Evolutionary conservation across 2,797 vertebrate genomes (phyloP).

Genomic region (Ficedula albicollis): DNA sequence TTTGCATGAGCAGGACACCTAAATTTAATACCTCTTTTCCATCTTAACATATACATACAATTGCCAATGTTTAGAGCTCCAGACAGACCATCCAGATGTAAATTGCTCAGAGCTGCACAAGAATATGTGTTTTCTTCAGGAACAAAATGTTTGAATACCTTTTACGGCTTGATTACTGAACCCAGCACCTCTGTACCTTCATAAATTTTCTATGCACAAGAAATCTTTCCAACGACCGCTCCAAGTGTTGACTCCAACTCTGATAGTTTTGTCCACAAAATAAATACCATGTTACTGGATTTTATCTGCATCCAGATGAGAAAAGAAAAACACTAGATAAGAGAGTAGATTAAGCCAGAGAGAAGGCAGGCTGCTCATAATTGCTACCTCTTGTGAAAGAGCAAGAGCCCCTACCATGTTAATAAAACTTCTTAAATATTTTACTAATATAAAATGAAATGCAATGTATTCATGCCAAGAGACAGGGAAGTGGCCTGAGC

Average conservation of each 20-base stretch:
- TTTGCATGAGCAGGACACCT: background rate
- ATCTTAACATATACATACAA: background rate
- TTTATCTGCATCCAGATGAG: constrained; percentile 16
- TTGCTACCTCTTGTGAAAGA: constrained; percentile 34
- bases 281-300: constrained; percentile 16
- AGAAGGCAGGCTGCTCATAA: background rate
- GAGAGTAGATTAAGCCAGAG: constrained; percentile 33
- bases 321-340: constrained; percentile 44
- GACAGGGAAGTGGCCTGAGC: background rate
- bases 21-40: background rate
- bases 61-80: background rate
- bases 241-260: background rate
- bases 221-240: background rate
- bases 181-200: background rate
- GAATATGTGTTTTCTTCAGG: background rate
- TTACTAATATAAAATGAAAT: constrained; percentile 45
- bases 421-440: constrained; percentile 51
- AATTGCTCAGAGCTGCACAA: background rate
- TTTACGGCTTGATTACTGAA: constrained; percentile 34
- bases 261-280: constrained; percentile 4
- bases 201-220: constrained; percentile 37
- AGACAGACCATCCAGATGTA: background rate
- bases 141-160: constrained; percentile 26
- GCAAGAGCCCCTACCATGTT: constrained; percentile 7
- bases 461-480: background rate